These are phyloP conservation scores for Drosophila sordidula DNA, from an alignment of 2,888 invertebrate genomes.

Conservation along the genomic window DNA sequence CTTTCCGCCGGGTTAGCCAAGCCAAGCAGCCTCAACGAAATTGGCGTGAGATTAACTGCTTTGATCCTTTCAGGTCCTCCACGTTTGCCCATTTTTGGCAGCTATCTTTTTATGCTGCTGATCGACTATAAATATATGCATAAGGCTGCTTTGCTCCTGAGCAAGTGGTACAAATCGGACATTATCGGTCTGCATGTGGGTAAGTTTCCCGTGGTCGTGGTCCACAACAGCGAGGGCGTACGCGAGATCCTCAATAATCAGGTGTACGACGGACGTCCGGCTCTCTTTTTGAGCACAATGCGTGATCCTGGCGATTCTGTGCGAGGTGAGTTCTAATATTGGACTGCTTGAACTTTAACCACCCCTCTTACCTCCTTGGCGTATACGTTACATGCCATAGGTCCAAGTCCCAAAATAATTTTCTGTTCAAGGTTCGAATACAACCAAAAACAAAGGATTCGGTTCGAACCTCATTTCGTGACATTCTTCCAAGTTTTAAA, in stretches of 20 bases:
- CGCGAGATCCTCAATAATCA: conserved; percentile 87
- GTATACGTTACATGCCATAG: no score
- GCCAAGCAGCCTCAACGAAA: neutral
- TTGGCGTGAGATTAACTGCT: conserved; percentile 1
- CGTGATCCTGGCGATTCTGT: conserved; percentile 85
- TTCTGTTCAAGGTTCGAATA: no score
- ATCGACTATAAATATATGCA: conserved; percentile 86
- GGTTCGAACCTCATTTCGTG: no score
- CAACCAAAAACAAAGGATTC: no score
- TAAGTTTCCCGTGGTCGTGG: conserved; percentile 85
- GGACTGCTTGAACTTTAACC: no score
- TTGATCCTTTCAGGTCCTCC: conserved; percentile 86
- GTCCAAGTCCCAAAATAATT: no score
- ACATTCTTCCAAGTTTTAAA: no score
- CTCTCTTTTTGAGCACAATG: conserved; percentile 85
- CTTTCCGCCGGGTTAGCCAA: conserved; percentile 87
- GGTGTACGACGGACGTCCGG: conserved; percentile 88
- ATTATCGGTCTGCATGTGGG: conserved; percentile 88
- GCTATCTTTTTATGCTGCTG: conserved; percentile 87
- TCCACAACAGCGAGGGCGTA: conserved; percentile 86
- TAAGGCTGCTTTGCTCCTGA: conserved; percentile 85
- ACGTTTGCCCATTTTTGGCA: conserved; percentile 88
- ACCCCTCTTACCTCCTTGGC: no score
- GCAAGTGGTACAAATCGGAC: conserved; percentile 87
- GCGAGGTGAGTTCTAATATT: conserved; percentile 68